A percentile compares a stretch with the other conserved stretches of the same genome.
These are phyloP conservation scores for Dinocampus coccinellae DNA, from an alignment of 2,888 invertebrate genomes.

Conservation along the genomic window DNA sequence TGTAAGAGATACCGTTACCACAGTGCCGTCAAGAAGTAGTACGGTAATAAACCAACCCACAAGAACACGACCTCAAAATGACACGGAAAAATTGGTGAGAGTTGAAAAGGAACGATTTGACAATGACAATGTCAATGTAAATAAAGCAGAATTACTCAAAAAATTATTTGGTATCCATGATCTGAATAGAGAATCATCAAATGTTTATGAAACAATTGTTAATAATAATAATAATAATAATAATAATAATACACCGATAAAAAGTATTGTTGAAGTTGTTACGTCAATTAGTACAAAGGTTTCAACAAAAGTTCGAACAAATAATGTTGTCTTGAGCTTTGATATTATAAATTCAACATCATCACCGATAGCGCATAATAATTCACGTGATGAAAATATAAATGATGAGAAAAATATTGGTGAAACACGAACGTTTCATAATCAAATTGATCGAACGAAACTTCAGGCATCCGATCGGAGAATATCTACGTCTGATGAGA, in stretches of 20 bases:
- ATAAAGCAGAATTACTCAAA: conserved; percentile 52
- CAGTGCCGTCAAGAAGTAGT: conserved; percentile 85
- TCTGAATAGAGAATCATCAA: conserved; percentile 2
- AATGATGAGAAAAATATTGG: conserved; percentile 32
- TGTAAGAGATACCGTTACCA: conserved; percentile 72
- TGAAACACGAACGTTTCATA: conserved; percentile 48
- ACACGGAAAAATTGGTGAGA: conserved; percentile 53
- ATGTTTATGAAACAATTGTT: background rate
- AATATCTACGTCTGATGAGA: conserved; percentile 53
- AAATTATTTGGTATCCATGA: conserved; percentile 53
- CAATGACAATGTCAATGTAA: conserved; percentile 20
- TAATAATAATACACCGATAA: conserved; percentile 41
- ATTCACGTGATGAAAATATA: conserved; percentile 14
- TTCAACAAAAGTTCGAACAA: conserved; percentile 58
- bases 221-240: background rate
- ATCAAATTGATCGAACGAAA: conserved; percentile 35
- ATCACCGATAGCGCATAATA: conserved; percentile 38
- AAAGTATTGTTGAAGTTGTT: conserved; percentile 66
- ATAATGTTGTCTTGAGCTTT: conserved; percentile 56
- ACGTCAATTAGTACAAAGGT: conserved; percentile 68
- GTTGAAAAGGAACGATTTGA: conserved; percentile 31
- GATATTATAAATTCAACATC: conserved; percentile 54
- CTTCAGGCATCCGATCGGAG: conserved; percentile 57
- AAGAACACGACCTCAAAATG: conserved; percentile 75
- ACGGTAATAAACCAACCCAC: conserved; percentile 81